These are phyloP conservation scores for Papilio dardanus DNA, from an alignment of 1,140 invertebrate species.

Conservation along the genomic window DNA sequence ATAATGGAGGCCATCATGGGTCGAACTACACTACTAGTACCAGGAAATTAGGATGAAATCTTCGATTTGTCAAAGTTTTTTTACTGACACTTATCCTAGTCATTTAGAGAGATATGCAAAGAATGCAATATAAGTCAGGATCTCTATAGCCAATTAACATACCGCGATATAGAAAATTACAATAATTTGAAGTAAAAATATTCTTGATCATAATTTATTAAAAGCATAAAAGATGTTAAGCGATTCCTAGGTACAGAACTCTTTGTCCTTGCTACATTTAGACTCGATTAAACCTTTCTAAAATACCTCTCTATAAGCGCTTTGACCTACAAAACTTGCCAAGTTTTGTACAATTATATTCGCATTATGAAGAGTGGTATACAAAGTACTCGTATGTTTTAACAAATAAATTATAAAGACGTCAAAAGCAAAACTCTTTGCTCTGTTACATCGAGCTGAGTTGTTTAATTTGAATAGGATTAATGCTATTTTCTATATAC, in stretches of 20 bases:
- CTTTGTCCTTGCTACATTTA: constrained; percentile 58
- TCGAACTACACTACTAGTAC: no score
- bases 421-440: background rate
- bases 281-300: constrained; percentile 52
- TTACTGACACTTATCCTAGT: no score
- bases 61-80: no score
- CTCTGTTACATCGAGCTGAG: background rate
- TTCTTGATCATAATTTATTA: background rate
- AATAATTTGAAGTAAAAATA: background rate
- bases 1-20: no score
- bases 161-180: no score
- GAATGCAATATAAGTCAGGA: no score
- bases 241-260: background rate
- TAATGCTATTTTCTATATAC: background rate
- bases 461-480: background rate
- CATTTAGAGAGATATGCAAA: no score
- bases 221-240: background rate
- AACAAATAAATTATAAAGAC: background rate
- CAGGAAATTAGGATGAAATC: background rate
- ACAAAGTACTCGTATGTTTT: background rate
- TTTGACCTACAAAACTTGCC: constrained; percentile 26
- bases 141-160: no score
- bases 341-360: constrained; percentile 27
- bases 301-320: constrained; percentile 47
- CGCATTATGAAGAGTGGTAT: background rate